Conservation (phyloP, 1,140 invertebrate genomes). For the Papilio polytes region DNA sequence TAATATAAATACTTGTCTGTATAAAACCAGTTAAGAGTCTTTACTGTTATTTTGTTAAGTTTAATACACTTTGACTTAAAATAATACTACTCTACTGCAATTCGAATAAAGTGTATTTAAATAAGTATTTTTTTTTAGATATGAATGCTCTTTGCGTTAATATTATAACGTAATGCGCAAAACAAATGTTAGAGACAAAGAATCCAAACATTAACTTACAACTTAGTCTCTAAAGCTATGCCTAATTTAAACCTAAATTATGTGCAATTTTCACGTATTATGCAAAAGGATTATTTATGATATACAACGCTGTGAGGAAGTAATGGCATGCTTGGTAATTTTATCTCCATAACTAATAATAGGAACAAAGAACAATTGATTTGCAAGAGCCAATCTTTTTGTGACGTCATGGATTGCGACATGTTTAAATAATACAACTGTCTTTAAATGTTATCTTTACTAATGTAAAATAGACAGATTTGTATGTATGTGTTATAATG, state of each 20-base stretch:
- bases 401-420: not conserved
- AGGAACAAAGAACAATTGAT: slow-evolving; percentile 25
- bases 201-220: not conserved
- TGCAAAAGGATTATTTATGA: not conserved
- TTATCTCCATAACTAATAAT: slow-evolving; percentile 20
- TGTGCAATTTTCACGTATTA: not conserved
- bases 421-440: not conserved
- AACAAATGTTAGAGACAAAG: no score
- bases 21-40: not conserved
- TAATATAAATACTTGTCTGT: not conserved
- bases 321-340: slow-evolving; percentile 6
- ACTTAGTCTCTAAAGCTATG: not conserved
- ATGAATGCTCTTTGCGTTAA: no score
- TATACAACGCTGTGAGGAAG: not conserved
- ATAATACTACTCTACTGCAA: not conserved
- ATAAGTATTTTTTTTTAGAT: not conserved
- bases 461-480: no score
- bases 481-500: no score
- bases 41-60: not conserved
- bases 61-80: not conserved
- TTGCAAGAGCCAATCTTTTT: not conserved
- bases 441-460: no score
- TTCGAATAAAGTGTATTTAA: not conserved
- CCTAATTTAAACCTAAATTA: not conserved
- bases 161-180: no score